These are phyloP conservation scores for Chloroclysta siterata DNA, from an alignment of 2,888 invertebrate genomes.

Conservation along the genomic window DNA sequence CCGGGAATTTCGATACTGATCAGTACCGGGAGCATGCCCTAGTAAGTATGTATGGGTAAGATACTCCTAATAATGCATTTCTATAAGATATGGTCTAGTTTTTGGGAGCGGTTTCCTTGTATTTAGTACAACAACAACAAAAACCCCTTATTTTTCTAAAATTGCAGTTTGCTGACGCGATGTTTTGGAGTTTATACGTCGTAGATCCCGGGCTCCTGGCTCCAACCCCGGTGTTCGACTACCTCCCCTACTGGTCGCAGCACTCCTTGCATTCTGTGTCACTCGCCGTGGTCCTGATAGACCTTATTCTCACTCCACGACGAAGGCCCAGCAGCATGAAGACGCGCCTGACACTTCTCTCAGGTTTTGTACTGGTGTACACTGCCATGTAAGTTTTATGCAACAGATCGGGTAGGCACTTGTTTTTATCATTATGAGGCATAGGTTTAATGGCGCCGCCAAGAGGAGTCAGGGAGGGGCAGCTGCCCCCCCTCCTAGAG, in stretches of 20 bases:
- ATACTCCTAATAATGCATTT: too few species aligned
- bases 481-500: too few species aligned
- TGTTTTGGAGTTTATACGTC: constrained; percentile 56
- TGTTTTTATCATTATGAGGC: not conserved
- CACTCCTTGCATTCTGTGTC: constrained; percentile 61
- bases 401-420: not conserved
- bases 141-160: not conserved
- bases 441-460: too few species aligned
- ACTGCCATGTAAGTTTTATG: constrained; percentile 51
- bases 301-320: constrained; percentile 56
- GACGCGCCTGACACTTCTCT: constrained; percentile 42
- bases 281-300: constrained; percentile 46
- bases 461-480: too few species aligned
- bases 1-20: too few species aligned
- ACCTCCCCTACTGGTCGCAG: constrained; percentile 57
- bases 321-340: constrained; percentile 47
- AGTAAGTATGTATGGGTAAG: too few species aligned
- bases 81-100: too few species aligned
- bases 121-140: too few species aligned
- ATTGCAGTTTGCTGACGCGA: constrained; percentile 53
- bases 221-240: constrained; percentile 49
- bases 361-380: constrained; percentile 47
- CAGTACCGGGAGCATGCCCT: too few species aligned
- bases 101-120: too few species aligned
- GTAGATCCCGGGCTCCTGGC: constrained; percentile 47